phyloP scores from a whole-genome alignment of 2,888 invertebrate species.

The Tenthredo amoena region DNA sequence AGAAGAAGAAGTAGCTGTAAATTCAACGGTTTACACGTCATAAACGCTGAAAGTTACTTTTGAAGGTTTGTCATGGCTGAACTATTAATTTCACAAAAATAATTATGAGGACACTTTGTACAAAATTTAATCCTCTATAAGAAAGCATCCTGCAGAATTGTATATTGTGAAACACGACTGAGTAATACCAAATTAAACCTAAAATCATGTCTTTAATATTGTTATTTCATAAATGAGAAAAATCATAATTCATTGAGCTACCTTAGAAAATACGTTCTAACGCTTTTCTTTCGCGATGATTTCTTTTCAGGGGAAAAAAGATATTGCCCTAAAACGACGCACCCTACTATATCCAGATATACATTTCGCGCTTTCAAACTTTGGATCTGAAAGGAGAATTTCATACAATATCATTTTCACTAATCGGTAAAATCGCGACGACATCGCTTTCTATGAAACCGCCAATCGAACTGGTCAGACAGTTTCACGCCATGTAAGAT shows the following conservation, averaged over 20 bases:
- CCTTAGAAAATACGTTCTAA: too few relatives aligned
- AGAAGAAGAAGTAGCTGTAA: too few relatives aligned
- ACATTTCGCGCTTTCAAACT: background rate
- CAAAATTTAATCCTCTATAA: background rate
- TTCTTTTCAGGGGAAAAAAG: background rate
- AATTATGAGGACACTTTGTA: background rate
- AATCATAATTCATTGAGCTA: too few relatives aligned
- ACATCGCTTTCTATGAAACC: conserved; percentile 20
- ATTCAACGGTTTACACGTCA: background rate
- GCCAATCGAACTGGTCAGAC: conserved; percentile 21
- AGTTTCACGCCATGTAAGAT: conserved; percentile 26
- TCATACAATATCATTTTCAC: background rate
- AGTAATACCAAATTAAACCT: background rate
- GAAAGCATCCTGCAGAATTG: background rate
- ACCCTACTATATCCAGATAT: background rate
- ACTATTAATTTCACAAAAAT: background rate
- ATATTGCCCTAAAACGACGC: background rate
- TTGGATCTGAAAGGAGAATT: background rate
- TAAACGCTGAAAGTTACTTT: background rate
- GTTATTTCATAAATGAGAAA: too few relatives aligned
- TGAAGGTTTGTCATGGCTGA: background rate
- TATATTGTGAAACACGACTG: background rate
- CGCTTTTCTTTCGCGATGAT: too few relatives aligned
- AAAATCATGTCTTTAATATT: background rate
- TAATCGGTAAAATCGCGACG: background rate